Conservation (phyloP, 2,113 vertebrate genomes). For the Platichthys stellatus region DNA sequence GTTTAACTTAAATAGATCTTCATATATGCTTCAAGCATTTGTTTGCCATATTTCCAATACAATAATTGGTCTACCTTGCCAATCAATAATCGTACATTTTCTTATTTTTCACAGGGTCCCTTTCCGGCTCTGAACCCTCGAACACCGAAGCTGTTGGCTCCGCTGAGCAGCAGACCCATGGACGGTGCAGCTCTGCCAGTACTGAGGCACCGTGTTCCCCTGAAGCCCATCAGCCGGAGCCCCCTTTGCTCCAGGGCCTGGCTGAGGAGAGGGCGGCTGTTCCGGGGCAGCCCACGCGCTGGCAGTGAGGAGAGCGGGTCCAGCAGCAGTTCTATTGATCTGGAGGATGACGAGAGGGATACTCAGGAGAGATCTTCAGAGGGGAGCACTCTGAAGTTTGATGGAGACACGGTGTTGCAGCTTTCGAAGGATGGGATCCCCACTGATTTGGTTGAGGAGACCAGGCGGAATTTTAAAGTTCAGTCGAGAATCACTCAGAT, state of each 20-base stretch:
- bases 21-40: not conserved
- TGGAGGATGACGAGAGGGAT: constrained; percentile 59
- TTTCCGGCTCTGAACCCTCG: constrained; percentile 29
- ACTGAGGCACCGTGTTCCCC: constrained; percentile 45
- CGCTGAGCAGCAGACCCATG: constrained; percentile 56
- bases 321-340: constrained; percentile 67
- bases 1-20: constrained; percentile 1
- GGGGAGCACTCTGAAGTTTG: constrained; percentile 4
- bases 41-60: not conserved
- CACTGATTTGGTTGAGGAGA: constrained; percentile 1
- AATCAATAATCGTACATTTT: not conserved
- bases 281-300: constrained; percentile 25
- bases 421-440: constrained; percentile 4
- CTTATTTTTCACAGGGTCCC: constrained; percentile 39
- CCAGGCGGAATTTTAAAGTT: constrained; percentile 23
- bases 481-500: constrained; percentile 7
- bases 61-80: not conserved
- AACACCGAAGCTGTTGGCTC: constrained; percentile 74
- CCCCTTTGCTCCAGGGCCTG: constrained; percentile 51
- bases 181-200: constrained; percentile 26
- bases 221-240: constrained; percentile 67
- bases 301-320: constrained; percentile 74
- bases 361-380: not conserved
- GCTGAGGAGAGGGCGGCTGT: constrained; percentile 44
- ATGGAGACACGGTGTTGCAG: not conserved